A percentile compares a stretch with the other conserved stretches of the same genome.
Conservation (phyloP, 2,113 vertebrate species). For the Okapia johnstoni region DNA sequence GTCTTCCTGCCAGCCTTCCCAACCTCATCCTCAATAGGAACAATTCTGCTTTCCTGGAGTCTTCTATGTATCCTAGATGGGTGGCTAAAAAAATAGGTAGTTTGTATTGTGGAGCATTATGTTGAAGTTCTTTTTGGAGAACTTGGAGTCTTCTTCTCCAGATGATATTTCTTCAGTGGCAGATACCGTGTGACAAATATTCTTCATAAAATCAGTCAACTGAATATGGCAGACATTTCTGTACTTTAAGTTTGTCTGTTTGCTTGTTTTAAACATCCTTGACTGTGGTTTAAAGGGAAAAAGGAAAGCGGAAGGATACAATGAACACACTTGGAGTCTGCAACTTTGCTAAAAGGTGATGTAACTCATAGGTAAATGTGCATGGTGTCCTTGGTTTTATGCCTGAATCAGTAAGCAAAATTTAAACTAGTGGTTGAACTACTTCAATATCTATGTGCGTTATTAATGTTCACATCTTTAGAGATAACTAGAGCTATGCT, state of each 20-base stretch:
- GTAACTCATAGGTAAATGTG: conserved; percentile 10
- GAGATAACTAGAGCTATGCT: not conserved
- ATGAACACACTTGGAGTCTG: not conserved
- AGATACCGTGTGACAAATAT: not conserved
- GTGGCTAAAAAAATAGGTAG: not conserved
- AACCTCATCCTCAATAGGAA: not conserved
- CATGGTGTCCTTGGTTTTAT: conserved; percentile 37
- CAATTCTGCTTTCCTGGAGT: not conserved
- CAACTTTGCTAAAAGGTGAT: not conserved
- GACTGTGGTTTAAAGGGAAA: not conserved
- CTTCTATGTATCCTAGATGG: not conserved
- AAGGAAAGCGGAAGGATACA: not conserved
- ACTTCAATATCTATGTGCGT: not conserved
- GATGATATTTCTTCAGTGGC: not conserved
- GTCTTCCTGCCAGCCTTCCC: not conserved
- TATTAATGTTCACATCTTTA: conserved; percentile 31
- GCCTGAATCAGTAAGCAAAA: conserved; percentile 9
- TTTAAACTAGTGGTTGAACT: not conserved
- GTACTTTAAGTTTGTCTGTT: not conserved
- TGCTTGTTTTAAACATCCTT: not conserved
- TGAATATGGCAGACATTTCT: not conserved
- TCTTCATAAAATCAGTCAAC: conserved; percentile 17
- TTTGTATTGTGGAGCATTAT: not conserved
- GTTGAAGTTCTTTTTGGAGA: not conserved
- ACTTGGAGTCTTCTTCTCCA: not conserved